These are phyloP conservation scores for Spilosoma lubricipeda DNA, from an alignment of 2,888 invertebrate genomes.

Conservation along the genomic window DNA sequence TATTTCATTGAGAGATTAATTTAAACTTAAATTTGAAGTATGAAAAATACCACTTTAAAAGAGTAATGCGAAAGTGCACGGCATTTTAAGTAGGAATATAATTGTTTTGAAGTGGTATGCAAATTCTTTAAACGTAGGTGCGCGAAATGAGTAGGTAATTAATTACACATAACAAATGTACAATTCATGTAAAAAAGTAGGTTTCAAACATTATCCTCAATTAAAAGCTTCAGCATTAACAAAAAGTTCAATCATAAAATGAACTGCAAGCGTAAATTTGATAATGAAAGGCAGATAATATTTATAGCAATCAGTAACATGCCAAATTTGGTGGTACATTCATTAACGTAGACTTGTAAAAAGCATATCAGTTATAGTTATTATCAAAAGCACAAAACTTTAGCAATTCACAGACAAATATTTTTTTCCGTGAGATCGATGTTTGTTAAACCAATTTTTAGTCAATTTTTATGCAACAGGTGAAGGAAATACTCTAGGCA, in stretches of 20 bases:
- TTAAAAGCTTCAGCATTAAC: neutral
- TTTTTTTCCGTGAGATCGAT: neutral
- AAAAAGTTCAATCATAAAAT: neutral
- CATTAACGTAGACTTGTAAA: neutral
- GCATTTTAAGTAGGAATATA: constrained; percentile 51
- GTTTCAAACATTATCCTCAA: neutral
- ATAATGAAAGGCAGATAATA: neutral
- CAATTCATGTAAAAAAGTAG: neutral
- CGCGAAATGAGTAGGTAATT: constrained; percentile 10
- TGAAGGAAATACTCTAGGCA: constrained; percentile 87
- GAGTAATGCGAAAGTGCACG: constrained; percentile 27
- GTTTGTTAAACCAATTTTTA: neutral
- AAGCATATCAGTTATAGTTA: neutral
- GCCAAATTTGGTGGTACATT: neutral
- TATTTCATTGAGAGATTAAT: too few species aligned
- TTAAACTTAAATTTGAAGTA: neutral
- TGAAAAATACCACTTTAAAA: neutral
- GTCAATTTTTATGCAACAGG: constrained; percentile 74
- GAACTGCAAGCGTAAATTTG: neutral
- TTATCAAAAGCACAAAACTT: neutral
- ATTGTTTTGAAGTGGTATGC: constrained; percentile 51
- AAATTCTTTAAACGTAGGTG: constrained; percentile 40
- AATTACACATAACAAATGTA: constrained; percentile 7
- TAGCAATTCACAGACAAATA: neutral
- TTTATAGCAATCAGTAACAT: neutral